phyloP scores from a whole-genome alignment of 2,888 invertebrate genomes.

The Proisotoma minuta region DNA sequence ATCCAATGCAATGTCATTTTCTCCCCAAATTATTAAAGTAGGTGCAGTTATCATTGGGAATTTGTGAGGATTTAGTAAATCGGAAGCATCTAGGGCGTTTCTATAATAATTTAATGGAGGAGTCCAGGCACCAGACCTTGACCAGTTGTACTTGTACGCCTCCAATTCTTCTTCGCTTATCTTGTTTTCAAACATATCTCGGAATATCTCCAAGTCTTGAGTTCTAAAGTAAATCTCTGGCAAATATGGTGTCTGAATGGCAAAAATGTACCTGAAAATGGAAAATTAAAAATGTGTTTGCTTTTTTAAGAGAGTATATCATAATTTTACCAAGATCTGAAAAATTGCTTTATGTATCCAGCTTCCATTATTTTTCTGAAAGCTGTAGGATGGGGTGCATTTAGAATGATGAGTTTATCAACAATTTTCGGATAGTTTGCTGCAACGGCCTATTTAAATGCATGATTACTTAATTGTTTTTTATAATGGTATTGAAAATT shows the following conservation, averaged over 20 bases:
- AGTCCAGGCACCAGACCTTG: constrained; percentile 57
- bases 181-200: constrained; percentile 50
- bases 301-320: background rate
- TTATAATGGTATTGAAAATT: no score
- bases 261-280: constrained; percentile 50
- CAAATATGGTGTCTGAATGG: constrained; percentile 51
- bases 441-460: constrained; percentile 53
- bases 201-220: constrained; percentile 53
- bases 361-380: constrained; percentile 48
- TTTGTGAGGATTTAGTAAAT: background rate
- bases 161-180: constrained; percentile 56
- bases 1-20: constrained; percentile 51
- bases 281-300: constrained; percentile 1
- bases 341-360: constrained; percentile 44
- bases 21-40: constrained; percentile 52
- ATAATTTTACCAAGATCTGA: constrained; percentile 46
- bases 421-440: constrained; percentile 52
- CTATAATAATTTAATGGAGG: constrained; percentile 60
- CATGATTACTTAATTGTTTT: no score
- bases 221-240: constrained; percentile 53
- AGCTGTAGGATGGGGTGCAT: constrained; percentile 53
- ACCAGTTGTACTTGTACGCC: constrained; percentile 59
- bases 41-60: constrained; percentile 50
- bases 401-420: constrained; percentile 52
- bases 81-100: constrained; percentile 41